Conservation (phyloP, 2,888 invertebrate species). For the Cataglyphis altisquamis region DNA sequence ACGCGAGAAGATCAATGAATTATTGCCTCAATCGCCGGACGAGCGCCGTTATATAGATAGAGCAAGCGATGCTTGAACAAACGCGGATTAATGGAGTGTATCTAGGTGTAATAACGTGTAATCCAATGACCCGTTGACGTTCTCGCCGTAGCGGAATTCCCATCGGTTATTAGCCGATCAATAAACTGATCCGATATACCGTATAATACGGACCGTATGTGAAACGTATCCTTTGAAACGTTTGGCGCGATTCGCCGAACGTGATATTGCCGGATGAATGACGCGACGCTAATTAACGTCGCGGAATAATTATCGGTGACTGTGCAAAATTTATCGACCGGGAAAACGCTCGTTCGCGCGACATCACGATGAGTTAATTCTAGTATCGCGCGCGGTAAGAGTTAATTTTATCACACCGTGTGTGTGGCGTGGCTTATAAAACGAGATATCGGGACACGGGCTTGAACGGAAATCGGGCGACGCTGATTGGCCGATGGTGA, state of each 20-base stretch:
- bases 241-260: neutral
- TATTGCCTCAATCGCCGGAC: conserved; percentile 17
- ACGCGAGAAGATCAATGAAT: conserved; percentile 33
- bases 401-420: conserved; percentile 71
- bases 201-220: neutral
- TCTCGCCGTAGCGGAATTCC: conserved; percentile 56
- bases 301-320: conserved; percentile 44
- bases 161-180: conserved; percentile 39
- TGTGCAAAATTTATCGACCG: conserved; percentile 56
- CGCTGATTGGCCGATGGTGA: conserved; percentile 80
- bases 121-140: conserved; percentile 53
- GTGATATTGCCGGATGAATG: neutral
- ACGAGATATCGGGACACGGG: conserved; percentile 60
- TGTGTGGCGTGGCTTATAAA: conserved; percentile 54
- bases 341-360: conserved; percentile 64
- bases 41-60: neutral
- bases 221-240: neutral
- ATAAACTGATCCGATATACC: conserved; percentile 38
- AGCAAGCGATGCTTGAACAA: neutral
- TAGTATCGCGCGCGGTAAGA: conserved; percentile 62
- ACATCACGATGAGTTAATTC: conserved; percentile 66
- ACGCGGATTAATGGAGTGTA: conserved; percentile 44
- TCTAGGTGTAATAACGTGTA: conserved; percentile 45
- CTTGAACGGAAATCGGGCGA: conserved; percentile 66
- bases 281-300: conserved; percentile 25